phyloP scores from a whole-genome alignment of 1,140 invertebrate species.

The Drosophila hydei region DNA sequence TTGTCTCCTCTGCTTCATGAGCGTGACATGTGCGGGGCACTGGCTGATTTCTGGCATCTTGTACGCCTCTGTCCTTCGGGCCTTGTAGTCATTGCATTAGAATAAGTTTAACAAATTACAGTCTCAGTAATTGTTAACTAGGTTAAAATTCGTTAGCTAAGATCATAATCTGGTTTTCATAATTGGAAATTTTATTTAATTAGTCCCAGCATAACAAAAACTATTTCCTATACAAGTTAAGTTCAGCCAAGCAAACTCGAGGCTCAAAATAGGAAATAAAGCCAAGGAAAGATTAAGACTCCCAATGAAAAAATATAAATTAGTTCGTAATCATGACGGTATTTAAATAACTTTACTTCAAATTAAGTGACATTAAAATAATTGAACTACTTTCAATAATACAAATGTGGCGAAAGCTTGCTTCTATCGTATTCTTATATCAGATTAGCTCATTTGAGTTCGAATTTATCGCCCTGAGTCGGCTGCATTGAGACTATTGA shows the following conservation, averaged over 20 bases:
- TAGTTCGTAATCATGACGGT: no score
- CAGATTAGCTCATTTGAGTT: no score
- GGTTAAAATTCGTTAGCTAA: neutral
- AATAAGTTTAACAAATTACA: neutral
- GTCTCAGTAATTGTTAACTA: conserved; percentile 2
- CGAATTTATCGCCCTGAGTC: no score
- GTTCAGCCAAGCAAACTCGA: neutral
- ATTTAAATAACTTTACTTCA: no score
- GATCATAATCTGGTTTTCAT: neutral
- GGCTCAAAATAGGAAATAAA: neutral
- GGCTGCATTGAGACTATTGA: no score
- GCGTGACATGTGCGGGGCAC: neutral
- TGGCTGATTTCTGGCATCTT: neutral
- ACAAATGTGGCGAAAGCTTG: no score
- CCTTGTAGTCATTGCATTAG: conserved; percentile 11
- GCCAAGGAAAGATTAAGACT: no score
- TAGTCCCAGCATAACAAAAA: neutral
- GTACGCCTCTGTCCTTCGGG: neutral
- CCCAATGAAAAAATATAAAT: no score
- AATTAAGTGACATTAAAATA: no score
- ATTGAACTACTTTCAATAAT: no score
- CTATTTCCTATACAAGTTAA: no score
- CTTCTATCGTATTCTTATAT: no score
- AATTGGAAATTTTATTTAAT: neutral
- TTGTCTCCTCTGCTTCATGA: conserved; percentile 51